Base-by-base conservation (phyloP, 2,888 invertebrate species). In the Tinea pellionella region DNA sequence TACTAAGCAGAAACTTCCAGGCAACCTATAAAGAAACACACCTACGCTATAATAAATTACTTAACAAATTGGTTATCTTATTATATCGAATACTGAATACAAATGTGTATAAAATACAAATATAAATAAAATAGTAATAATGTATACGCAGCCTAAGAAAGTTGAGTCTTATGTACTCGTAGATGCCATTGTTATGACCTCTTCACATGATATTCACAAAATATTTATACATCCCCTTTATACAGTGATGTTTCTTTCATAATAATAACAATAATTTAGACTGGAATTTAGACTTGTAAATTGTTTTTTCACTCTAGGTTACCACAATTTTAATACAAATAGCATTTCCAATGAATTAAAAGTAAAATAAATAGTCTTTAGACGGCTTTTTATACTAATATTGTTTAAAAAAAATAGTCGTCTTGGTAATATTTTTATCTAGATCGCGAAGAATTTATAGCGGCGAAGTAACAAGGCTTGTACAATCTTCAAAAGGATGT, bases 401-500 rank as follows among this genome's bases (percentile, higher is more conserved):
- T n/a, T n/a, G n/a, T n/a, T n/a, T n/a, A n/a, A n/a, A n/a, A 2
- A 47, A 47, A 47, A 4, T 47, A 47, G 6, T 47, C 13, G 47
- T 47, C 47, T 47, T 47, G 15, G 47, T 47, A 15, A 47, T 47
- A 47, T 47, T 47, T 47, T 47, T 47, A 47, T 47, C 47, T 16
- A 47, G 47, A 47, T 47, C 4, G 8, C 47, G 9, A 37, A 37
- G 6, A 37, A 37, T 37, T 37, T n/a, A 37, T 37, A 37, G 37
- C 37, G 37, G 37, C 37, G 37, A 37, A 16, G 47, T 47, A 47
- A 47, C 47, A 47, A n/a, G 47, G 47, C 47, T 47, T 47, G 47
- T 47, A 15, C 47, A 47, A 47, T 47, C 47, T 53, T 18, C 65
- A 66, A 69, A 68, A 66, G 66, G 65, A 73, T 75, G 70, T 74